Percentiles rank a stretch among this genome's conserved stretches.
Conservation (phyloP, 2,113 vertebrate genomes). For the Eolophus roseicapilla region DNA sequence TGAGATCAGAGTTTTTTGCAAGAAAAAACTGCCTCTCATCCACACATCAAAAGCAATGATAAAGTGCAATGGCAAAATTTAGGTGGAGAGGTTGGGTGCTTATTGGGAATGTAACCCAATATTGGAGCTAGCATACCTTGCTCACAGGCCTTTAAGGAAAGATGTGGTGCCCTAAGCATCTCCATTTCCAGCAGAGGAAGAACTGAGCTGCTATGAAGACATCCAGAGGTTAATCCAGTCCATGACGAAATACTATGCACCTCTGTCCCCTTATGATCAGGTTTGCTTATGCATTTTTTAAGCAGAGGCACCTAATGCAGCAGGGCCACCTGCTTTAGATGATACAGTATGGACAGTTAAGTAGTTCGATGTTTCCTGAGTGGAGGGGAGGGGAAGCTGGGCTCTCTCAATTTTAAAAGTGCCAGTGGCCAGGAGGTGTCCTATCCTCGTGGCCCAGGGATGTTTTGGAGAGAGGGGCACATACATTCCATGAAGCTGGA, state of each 20-base stretch:
- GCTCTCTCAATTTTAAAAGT: not conserved
- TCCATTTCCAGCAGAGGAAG: not conserved
- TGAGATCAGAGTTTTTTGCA: not conserved
- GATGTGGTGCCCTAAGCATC: not conserved
- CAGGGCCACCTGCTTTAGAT: not conserved
- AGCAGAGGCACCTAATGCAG: not conserved
- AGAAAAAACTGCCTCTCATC: not conserved
- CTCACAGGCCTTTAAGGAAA: not conserved
- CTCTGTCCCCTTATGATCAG: not conserved
- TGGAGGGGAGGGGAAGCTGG: not conserved
- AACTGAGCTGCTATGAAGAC: not conserved
- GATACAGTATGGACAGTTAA: not conserved
- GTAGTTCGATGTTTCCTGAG: not conserved
- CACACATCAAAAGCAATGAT: not conserved
- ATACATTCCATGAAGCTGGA: not conserved
- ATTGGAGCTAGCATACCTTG: not conserved
- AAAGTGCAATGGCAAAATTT: not conserved
- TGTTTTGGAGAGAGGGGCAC: not conserved
- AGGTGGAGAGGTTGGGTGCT: not conserved
- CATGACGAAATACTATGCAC: not conserved
- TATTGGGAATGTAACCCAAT: not conserved
- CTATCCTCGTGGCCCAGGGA: rapidly evolving
- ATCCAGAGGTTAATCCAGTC: not conserved
- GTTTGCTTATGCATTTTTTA: not conserved
- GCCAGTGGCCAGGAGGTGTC: not conserved